phyloP scores from a whole-genome alignment of 2,888 invertebrate genomes.

The Phaedon cochleariae region DNA sequence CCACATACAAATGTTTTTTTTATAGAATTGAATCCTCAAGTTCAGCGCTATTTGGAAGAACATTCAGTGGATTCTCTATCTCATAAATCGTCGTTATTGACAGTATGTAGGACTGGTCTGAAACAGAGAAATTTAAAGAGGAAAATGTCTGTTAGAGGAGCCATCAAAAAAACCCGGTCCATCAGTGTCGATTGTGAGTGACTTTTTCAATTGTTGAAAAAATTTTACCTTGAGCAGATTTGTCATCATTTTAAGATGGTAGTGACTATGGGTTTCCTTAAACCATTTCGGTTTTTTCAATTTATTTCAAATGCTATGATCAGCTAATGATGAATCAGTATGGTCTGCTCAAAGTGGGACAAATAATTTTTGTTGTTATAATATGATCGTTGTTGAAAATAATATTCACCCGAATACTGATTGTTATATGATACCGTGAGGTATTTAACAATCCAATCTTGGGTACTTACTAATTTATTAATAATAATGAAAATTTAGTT shows the following conservation, averaged over 20 bases:
- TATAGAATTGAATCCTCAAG: conserved; percentile 79
- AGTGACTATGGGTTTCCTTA: no score
- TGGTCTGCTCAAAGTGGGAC: no score
- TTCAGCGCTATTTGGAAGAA: conserved; percentile 87
- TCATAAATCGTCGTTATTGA: conserved; percentile 73
- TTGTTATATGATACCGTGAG: no score
- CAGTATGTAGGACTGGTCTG: conserved; percentile 64
- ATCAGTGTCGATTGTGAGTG: conserved; percentile 89
- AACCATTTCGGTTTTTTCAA: no score
- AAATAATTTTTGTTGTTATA: no score
- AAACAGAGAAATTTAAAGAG: conserved; percentile 69
- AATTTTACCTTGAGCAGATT: neutral
- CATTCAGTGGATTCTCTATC: conserved; percentile 83
- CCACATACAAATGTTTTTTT: no score
- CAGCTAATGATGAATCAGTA: no score
- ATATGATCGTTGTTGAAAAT: no score
- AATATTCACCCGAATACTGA: no score
- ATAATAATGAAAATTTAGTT: conserved; percentile 23
- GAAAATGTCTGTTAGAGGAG: conserved; percentile 89
- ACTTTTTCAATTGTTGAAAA: neutral
- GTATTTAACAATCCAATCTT: no score
- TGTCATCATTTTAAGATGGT: conserved; percentile 9
- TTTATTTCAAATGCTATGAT: no score
- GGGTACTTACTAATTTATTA: no score
- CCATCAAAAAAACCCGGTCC: conserved; percentile 92